Base-by-base conservation (phyloP, 2,113 vertebrate species). In the Isurus oxyrinchus region DNA sequence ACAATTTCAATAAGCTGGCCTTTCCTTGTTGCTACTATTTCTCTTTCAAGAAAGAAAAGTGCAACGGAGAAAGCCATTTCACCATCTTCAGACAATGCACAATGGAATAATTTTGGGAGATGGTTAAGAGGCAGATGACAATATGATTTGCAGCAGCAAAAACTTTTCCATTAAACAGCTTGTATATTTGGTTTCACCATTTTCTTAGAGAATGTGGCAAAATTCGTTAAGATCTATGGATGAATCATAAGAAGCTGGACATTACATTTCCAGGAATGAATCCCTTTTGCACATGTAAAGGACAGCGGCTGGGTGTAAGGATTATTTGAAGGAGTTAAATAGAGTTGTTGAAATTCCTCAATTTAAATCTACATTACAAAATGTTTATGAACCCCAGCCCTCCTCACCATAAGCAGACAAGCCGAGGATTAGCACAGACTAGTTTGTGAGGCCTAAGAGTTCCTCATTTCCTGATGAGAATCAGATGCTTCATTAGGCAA, bases 401-500 rank as follows among this genome's bases (percentile, higher is more conserved):
- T n/a, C 16, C 11, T 35, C 91, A 94, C 13, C 93, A 53, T 11
- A 72, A 1, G 3, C 35, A 3, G 44, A 19, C 63, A 40, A 23
- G 44, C 25, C 2, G 44, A 72, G 25, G 25, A 53, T 49, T 27
- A 72, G n/a, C 63, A 76, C 11, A 67, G 49, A 31, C 44, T 55
- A 31, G 67, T 72, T 69, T 40, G 49, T 25, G 23, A 94, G 61
- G 91, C 61, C n/a, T 31, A 5, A 5, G 61, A 2, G 61, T 25
- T 49, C n/a, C 19, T 23, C 35, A 25, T 55, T 72, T 55, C 49
- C 49, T 55, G 40, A 95, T 72, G 67, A 72, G 40, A 95, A 40
- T 95, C 94, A 95, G 94, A 95, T 95, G 94, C 16, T 76, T 53
- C 94, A 95, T 55, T 35, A 6, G 11, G 66, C 66, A 95, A 95